Percentiles rank a stretch among this genome's conserved stretches.
Evolutionary conservation across 2,888 invertebrate genomes (phyloP).

Genomic region (Mimumesa dahlbomi): DNA sequence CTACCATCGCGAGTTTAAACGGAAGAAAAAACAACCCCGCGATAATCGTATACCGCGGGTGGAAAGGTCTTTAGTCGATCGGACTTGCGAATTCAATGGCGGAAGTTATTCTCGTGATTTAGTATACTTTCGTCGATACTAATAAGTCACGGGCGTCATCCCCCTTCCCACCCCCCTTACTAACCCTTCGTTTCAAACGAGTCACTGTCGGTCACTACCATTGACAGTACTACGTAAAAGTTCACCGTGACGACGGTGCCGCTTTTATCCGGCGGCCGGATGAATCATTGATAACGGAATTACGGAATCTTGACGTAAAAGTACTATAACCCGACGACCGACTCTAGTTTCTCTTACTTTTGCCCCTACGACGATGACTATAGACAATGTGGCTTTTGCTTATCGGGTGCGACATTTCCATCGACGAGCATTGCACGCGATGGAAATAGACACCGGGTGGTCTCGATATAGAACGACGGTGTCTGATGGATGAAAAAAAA

Average conservation of each 20-base stretch:
- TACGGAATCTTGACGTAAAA: slow-evolving; percentile 38
- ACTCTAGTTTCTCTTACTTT: neutral
- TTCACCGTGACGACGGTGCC: slow-evolving; percentile 28
- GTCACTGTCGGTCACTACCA: slow-evolving; percentile 52
- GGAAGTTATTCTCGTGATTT: no score
- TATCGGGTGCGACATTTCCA: slow-evolving; percentile 41
- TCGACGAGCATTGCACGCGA: slow-evolving; percentile 13
- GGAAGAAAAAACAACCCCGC: no score
- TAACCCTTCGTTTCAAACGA: no score
- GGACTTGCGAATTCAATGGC: no score
- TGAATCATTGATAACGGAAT: slow-evolving; percentile 56
- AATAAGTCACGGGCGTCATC: neutral
- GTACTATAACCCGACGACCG: slow-evolving; percentile 22
- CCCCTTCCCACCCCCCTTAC: no score
- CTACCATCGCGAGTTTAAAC: no score
- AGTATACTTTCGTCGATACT: neutral
- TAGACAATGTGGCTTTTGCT: slow-evolving; percentile 19
- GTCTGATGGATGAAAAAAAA: neutral
- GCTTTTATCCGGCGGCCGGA: slow-evolving; percentile 3
- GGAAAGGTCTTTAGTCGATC: no score
- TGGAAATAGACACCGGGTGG: slow-evolving; percentile 48
- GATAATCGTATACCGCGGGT: no score
- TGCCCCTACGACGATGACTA: neutral
- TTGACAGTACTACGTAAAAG: slow-evolving; percentile 43
- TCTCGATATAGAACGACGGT: slow-evolving; percentile 43